These are phyloP conservation scores for Ictidomys tridecemlineatus DNA, from an alignment of 2,113 vertebrate species.

Conservation along the genomic window DNA sequence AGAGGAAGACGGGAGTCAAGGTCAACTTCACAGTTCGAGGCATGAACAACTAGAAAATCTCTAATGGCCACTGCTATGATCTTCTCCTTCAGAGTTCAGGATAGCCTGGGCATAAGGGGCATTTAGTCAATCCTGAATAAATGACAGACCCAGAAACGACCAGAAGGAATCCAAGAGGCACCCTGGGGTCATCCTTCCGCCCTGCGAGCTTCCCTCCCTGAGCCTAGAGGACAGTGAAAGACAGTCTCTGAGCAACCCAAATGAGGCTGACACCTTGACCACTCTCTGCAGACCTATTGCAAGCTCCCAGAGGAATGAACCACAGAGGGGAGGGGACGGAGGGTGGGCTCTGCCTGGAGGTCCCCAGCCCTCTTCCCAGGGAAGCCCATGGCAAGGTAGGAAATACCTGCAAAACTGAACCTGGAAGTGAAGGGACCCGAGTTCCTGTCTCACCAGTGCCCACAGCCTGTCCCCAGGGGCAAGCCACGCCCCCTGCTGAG, in stretches of 20 bases:
- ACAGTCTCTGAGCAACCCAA: not conserved
- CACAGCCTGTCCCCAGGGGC: not conserved
- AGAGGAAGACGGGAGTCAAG: not conserved
- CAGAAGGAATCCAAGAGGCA: not conserved
- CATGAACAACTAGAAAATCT: not conserved
- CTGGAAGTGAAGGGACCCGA: not conserved
- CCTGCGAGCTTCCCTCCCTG: not conserved
- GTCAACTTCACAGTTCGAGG: not conserved
- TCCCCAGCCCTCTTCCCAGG: not conserved
- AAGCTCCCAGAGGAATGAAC: not conserved
- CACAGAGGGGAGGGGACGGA: rapidly evolving
- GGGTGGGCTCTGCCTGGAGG: not conserved
- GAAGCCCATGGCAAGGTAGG: not conserved
- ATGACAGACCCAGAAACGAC: not conserved
- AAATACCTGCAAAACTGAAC: not conserved
- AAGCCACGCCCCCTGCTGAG: not conserved
- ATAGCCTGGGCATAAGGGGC: not conserved
- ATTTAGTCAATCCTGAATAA: not conserved
- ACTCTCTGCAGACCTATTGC: not conserved
- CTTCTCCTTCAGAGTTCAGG: not conserved
- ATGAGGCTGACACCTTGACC: not conserved
- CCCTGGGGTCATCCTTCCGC: not conserved
- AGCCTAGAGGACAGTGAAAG: not conserved
- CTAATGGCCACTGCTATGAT: not conserved
- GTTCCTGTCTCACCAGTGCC: not conserved